A percentile compares a stretch with the other conserved stretches of the same genome.
phyloP scores from a whole-genome alignment of 2,113 vertebrate species.

The Syngnathus scovelli region DNA sequence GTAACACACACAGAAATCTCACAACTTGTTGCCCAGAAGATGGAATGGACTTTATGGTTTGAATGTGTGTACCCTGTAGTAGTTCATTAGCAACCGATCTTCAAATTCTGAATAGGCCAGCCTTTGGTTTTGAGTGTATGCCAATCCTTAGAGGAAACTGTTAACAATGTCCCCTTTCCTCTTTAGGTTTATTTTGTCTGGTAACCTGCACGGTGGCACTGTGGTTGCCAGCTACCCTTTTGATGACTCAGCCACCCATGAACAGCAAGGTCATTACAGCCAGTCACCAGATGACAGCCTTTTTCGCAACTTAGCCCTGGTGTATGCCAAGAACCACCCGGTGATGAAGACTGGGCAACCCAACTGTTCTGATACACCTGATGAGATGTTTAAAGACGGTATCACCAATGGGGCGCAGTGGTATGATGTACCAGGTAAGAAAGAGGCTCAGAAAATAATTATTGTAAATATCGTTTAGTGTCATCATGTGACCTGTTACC shows the following conservation, averaged over 20 bases:
- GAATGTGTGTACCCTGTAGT: neutral
- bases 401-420: conserved; percentile 92
- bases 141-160: neutral
- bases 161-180: conserved; percentile 5
- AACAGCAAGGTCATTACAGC: conserved; percentile 76
- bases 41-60: neutral
- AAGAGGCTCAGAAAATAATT: conserved; percentile 29
- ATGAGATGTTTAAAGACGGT: conserved; percentile 82
- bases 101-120: too few species aligned
- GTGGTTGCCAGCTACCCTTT: conserved; percentile 97
- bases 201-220: conserved; percentile 89
- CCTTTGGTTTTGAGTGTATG: neutral
- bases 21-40: neutral
- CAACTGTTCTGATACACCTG: conserved; percentile 69
- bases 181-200: conserved; percentile 89
- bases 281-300: conserved; percentile 83
- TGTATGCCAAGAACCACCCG: conserved; percentile 84
- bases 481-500: neutral
- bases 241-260: conserved; percentile 82
- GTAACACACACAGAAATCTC: neutral
- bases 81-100: too few species aligned
- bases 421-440: conserved; percentile 90
- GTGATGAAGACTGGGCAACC: conserved; percentile 89
- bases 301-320: conserved; percentile 83
- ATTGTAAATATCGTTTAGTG: neutral